Conservation (phyloP, 53 echinoderm and acorn worm genomes). For the Crossaster papposus region DNA sequence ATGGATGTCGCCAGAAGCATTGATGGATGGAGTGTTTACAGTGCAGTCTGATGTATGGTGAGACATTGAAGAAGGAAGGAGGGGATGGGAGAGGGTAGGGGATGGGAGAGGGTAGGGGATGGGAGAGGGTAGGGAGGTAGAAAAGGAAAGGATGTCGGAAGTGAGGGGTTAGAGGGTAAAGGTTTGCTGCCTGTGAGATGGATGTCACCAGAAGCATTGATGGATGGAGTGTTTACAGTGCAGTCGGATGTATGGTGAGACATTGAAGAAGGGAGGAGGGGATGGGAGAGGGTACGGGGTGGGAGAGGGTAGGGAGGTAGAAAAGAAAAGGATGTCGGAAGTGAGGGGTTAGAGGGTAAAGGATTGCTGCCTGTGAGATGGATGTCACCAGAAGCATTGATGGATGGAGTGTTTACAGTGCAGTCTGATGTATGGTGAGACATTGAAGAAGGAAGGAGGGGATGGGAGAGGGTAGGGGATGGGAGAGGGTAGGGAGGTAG, state of each 20-base stretch:
- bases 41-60: conserved; percentile 95
- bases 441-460: no score
- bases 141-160: no score
- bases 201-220: conserved; percentile 94
- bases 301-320: no score
- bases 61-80: background rate
- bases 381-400: conserved; percentile 94
- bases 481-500: no score
- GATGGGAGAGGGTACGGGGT: background rate
- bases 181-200: conserved; percentile 94
- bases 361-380: conserved; percentile 92
- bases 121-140: conserved; percentile 70
- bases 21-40: conserved; percentile 94
- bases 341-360: no score
- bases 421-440: conserved; percentile 97
- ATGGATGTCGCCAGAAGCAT: conserved; percentile 96
- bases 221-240: conserved; percentile 91
- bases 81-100: background rate
- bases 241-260: conserved; percentile 94
- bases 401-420: conserved; percentile 91
- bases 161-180: conserved; percentile 79
- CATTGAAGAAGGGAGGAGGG: no score
- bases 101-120: background rate
- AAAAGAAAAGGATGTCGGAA: no score
- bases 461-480: background rate